Evolutionary conservation across 2,797 vertebrate species (phyloP), one percentile per base, ranked within the genome.

Genomic region (Notolepis coatsorum): DNA sequence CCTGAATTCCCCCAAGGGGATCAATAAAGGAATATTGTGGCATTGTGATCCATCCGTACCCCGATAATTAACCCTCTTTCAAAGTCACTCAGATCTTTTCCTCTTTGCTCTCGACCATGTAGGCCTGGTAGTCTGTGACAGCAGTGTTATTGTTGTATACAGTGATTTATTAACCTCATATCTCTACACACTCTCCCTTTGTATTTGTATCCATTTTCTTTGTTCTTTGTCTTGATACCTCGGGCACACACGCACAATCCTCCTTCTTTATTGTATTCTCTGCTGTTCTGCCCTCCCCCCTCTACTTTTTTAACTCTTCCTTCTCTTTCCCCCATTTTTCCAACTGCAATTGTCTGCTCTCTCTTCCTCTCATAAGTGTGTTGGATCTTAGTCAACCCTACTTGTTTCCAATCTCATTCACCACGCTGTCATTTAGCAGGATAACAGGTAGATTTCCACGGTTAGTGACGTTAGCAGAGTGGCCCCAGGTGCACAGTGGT

Each of bases 361-460:
- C 52, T n/a, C 46, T 52, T 31, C 15, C 52, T n/a, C 13, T 28
- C 2, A 5, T 50, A 47, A 5, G 35, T 12, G 31, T 13, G 31
- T 35, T 9, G 31, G 6, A 31, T 10, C 47, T 7, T n/a, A 28
- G 47, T 17, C 21, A 35, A 33, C 10, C 27, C 24, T 4, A 8
- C 27, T 61, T 31, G 17, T 47, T 47, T 48, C 55, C 43, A 21
- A 63, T 46, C 9, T 28, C 28, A 45, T 59, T 49, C 9, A 53
- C 25, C 2, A 7, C 12, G 28, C 7, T 5, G 25, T 49, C 42
- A 39, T 50, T 33, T 30, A 5, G 6, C 51, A 49, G 24, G 49
- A 46, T 63, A 46, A 45, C 38, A 12, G 25, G 57, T 37, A 55
- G 51, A 33, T 55, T 61, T 69, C 60, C 47, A 61, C 70, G 28